phyloP scores from a whole-genome alignment of 2,888 invertebrate species.

The Lasioglossum calceatum region DNA sequence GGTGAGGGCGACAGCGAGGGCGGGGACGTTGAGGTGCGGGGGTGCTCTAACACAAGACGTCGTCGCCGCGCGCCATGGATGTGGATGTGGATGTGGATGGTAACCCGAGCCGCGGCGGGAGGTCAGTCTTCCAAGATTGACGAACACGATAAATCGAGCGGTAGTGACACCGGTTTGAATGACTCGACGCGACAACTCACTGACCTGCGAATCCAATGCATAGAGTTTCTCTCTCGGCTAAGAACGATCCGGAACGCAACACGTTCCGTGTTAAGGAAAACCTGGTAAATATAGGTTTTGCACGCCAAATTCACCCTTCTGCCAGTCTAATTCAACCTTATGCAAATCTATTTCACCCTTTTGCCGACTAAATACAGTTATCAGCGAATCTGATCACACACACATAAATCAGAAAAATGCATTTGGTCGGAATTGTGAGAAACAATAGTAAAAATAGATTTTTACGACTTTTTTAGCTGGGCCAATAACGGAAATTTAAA shows the following conservation, averaged over 20 bases:
- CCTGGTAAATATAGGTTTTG: slow-evolving; percentile 34
- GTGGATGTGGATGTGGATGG: slow-evolving; percentile 69
- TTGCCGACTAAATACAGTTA: no score
- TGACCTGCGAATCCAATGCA: slow-evolving; percentile 84
- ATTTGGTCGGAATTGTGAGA: no score
- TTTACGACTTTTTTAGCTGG: no score
- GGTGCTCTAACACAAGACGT: slow-evolving; percentile 39
- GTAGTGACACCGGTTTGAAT: slow-evolving; percentile 78
- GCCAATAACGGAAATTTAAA: no score
- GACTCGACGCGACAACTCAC: slow-evolving; percentile 83
- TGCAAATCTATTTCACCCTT: no score
- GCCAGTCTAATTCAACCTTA: no score
- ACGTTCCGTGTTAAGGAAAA: slow-evolving; percentile 32
- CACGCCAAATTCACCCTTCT: no score
- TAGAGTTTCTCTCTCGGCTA: slow-evolving; percentile 73
- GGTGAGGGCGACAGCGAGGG: slow-evolving; percentile 4
- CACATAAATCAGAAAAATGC: no score
- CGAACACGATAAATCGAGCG: slow-evolving; percentile 83
- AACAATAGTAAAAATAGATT: no score
- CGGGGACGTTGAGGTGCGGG: not conserved
- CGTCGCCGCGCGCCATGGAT: slow-evolving; percentile 38
- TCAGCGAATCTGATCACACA: no score
- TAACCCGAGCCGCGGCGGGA: slow-evolving; percentile 82
- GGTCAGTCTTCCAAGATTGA: slow-evolving; percentile 83
- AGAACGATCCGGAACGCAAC: slow-evolving; percentile 31